phyloP scores from a whole-genome alignment of 2,113 vertebrate genomes.

The Nerophis ophidion region DNA sequence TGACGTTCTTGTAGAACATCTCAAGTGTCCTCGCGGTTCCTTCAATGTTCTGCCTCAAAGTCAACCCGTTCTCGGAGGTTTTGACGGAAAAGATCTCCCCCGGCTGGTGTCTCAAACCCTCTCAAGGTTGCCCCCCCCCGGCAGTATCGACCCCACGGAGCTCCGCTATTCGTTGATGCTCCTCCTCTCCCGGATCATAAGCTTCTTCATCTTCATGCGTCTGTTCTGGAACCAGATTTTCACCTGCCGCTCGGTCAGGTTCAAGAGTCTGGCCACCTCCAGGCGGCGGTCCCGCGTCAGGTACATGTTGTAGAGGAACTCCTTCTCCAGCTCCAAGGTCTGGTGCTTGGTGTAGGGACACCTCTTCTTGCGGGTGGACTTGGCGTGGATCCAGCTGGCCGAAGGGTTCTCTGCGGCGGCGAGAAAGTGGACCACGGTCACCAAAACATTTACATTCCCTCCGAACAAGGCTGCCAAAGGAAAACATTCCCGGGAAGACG shows the following conservation, averaged over 20 bases:
- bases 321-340: conserved; percentile 70
- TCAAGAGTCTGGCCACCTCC: conserved; percentile 65
- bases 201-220: conserved; percentile 71
- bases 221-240: conserved; percentile 73
- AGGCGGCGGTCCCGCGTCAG: conserved; percentile 65
- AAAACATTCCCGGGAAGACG: conserved; percentile 18
- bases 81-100: not conserved
- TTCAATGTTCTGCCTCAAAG: not conserved
- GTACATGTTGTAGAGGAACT: conserved; percentile 72
- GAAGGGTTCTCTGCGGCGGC: conserved; percentile 52
- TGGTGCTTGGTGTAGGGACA: conserved; percentile 69
- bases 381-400: conserved; percentile 65
- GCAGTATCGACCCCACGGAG: conserved; percentile 1
- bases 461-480: not conserved
- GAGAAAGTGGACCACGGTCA: not conserved
- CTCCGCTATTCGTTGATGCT: conserved; percentile 46
- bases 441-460: not conserved
- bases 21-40: not conserved
- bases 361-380: conserved; percentile 63
- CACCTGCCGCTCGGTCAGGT: conserved; percentile 66
- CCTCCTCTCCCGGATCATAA: conserved; percentile 68
- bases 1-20: not conserved
- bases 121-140: not conserved
- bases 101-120: conserved; percentile 19
- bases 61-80: not conserved